A percentile compares a stretch with the other conserved stretches of the same genome.
phyloP scores from a whole-genome alignment of 2,797 vertebrate genomes.

The Heliangelus exortis region DNA sequence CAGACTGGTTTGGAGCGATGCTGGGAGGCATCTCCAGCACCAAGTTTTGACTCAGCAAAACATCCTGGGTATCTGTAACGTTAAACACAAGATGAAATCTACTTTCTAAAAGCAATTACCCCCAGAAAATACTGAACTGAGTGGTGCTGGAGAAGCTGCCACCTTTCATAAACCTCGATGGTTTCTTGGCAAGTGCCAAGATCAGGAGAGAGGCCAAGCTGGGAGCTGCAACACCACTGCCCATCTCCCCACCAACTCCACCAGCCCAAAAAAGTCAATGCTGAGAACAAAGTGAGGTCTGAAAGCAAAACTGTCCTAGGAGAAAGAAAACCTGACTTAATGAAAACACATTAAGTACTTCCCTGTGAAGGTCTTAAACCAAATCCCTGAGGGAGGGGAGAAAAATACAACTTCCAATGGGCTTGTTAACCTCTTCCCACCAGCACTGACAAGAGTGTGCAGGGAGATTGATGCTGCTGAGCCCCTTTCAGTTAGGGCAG shows the following conservation, averaged over 20 bases:
- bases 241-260: not conserved
- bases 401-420: not conserved
- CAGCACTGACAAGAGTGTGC: not conserved
- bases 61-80: not conserved
- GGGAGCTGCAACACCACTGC: accelerated
- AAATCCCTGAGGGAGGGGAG: conserved; percentile 8
- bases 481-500: not conserved
- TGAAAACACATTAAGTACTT: conserved; percentile 48
- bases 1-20: not conserved
- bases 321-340: not conserved
- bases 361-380: conserved; percentile 45
- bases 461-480: not conserved
- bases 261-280: not conserved
- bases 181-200: accelerated
- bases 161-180: not conserved
- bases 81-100: not conserved
- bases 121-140: not conserved
- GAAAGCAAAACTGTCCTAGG: not conserved
- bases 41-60: not conserved
- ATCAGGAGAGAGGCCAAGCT: not conserved
- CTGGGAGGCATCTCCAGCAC: not conserved
- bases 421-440: conserved; percentile 27
- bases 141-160: not conserved
- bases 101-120: not conserved
- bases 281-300: not conserved